Evolutionary conservation across 1,140 invertebrate species (phyloP).

Genomic region (Riptortus pedestris): DNA sequence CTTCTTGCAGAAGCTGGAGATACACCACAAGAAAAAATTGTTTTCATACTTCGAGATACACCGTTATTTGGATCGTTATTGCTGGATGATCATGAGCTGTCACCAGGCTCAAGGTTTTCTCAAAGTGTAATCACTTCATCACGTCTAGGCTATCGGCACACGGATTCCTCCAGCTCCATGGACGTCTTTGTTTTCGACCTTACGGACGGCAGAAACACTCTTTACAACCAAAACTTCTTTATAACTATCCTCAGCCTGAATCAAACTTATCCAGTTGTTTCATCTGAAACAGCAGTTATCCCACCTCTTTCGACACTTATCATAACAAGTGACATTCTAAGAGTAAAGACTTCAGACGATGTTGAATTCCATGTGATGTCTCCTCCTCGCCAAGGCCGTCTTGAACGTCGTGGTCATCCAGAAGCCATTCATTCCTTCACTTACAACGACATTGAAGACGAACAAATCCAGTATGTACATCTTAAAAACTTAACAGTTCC

Average conservation of each 20-base stretch:
- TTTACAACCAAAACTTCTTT: slow-evolving; percentile 15
- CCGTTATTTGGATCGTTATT: slow-evolving; percentile 14
- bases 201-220: neutral
- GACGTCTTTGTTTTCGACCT: slow-evolving; percentile 20
- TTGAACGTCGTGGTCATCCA: neutral
- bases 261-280: neutral
- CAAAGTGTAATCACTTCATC: neutral
- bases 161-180: slow-evolving; percentile 13
- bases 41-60: neutral
- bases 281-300: neutral
- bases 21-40: neutral
- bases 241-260: slow-evolving; percentile 7
- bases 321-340: neutral
- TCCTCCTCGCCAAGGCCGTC: neutral
- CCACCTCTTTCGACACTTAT: neutral
- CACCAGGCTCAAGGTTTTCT: slow-evolving; percentile 6
- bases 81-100: neutral
- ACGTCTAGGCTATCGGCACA: neutral
- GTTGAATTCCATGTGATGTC: slow-evolving; percentile 2
- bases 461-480: slow-evolving; percentile 3
- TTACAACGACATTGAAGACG: neutral
- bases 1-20: neutral
- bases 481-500: neutral
- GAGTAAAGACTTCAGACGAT: neutral
- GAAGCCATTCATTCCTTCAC: slow-evolving; percentile 1